A percentile compares a stretch with the other conserved stretches of the same genome.
phyloP scores from a whole-genome alignment of 2,113 vertebrate genomes.

The Anolis carolinensis region DNA sequence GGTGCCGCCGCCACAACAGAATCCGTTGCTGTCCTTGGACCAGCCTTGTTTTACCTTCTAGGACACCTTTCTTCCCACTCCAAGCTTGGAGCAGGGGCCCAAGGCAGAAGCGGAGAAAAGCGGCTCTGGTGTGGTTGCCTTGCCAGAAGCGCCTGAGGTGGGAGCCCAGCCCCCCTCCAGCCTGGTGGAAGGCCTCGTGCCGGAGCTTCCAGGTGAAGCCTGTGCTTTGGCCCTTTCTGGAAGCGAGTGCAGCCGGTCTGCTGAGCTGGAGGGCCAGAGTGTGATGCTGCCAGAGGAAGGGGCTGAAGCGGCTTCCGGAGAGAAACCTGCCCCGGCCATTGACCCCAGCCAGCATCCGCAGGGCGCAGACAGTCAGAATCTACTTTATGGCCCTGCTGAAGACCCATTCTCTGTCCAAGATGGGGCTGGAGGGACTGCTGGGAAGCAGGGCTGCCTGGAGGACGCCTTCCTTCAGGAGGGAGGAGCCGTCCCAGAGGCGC shows the following conservation, averaged over 20 bases:
- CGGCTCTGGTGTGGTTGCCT: conserved; percentile 46
- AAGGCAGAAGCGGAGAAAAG: conserved; percentile 53
- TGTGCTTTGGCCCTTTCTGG: conserved; percentile 81
- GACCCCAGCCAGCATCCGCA: not conserved
- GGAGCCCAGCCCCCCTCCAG: conserved; percentile 38
- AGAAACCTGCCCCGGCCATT: conserved; percentile 36
- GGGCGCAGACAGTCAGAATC: too few species aligned
- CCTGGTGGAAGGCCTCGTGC: conserved; percentile 45
- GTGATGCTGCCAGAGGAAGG: conserved; percentile 80
- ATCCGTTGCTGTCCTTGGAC: too few species aligned
- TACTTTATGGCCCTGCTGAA: not conserved
- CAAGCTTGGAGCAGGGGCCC: conserved; percentile 76
- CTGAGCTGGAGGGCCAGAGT: conserved; percentile 58
- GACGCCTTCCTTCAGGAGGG: conserved; percentile 37
- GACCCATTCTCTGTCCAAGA: conserved; percentile 26
- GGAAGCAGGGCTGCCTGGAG: conserved; percentile 47
- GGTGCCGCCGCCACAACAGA: not conserved
- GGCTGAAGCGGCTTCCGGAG: conserved; percentile 32
- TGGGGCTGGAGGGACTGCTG: not conserved
- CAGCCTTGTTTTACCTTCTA: conserved; percentile 62
- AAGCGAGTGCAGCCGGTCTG: conserved; percentile 71
- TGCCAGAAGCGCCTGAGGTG: conserved; percentile 40
- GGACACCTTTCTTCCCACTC: conserved; percentile 92
- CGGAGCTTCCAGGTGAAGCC: conserved; percentile 62
- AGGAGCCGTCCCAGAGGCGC: conserved; percentile 28